Conservation (phyloP, 2,888 invertebrate species). For the Orthosia gracilis region DNA sequence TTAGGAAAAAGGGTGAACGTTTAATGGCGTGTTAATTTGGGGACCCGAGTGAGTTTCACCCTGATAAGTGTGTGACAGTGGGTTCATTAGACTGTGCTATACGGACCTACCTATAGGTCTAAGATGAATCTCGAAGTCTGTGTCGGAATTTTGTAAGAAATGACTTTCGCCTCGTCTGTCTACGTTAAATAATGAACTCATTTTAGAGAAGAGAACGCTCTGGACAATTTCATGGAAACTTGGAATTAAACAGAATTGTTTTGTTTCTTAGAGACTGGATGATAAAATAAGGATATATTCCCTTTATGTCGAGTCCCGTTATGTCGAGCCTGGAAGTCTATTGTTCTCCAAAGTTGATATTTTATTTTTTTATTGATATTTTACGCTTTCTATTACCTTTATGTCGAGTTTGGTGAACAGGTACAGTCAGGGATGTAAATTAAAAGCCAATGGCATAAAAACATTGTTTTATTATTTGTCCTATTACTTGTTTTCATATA, state of each 20-base stretch:
- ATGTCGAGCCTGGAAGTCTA: no score
- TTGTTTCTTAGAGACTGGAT: not conserved
- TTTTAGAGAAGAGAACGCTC: not conserved
- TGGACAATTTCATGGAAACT: not conserved
- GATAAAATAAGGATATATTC: no score
- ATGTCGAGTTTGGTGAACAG: no score
- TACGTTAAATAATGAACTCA: not conserved
- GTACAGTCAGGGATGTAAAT: no score
- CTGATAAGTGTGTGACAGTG: slow-evolving; percentile 68
- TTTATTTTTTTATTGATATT: no score
- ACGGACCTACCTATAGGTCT: slow-evolving; percentile 29
- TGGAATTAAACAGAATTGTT: not conserved
- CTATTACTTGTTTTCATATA: no score
- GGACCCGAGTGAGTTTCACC: slow-evolving; percentile 64
- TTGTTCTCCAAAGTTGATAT: no score
- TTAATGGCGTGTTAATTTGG: slow-evolving; percentile 78
- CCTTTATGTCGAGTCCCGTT: no score
- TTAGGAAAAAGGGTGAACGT: slow-evolving; percentile 70
- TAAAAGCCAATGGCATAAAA: no score
- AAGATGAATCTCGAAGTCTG: slow-evolving; percentile 37
- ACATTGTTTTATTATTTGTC: no score
- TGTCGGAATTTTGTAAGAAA: slow-evolving; percentile 12
- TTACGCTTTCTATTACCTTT: no score
- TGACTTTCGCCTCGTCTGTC: not conserved
- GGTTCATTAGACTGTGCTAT: slow-evolving; percentile 56